Conservation (phyloP, 2,797 vertebrate genomes). For the Paratrypauchen microcephalus region DNA sequence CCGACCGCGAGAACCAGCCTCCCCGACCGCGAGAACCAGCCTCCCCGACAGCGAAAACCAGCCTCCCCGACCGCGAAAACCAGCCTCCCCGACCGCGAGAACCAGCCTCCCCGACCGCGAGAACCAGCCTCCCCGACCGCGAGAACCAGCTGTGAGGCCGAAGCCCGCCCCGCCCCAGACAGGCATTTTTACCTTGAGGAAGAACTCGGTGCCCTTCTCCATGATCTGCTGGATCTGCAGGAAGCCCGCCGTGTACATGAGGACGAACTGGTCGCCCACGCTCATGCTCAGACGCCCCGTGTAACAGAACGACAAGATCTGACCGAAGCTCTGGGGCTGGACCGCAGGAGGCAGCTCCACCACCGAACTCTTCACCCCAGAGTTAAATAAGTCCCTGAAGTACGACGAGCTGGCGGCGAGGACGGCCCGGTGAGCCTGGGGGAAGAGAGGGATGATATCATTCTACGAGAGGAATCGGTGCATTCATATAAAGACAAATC, state of each 20-base stretch:
- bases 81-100: too few species aligned
- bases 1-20: too few species aligned
- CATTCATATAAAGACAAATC: too few species aligned
- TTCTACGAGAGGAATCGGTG: too few species aligned
- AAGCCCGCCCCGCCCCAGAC: neutral
- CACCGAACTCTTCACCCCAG: slow-evolving; percentile 82
- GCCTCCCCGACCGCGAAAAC: too few species aligned
- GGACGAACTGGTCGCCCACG: slow-evolving; percentile 92
- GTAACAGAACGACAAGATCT: slow-evolving; percentile 96
- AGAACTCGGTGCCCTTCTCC: slow-evolving; percentile 98
- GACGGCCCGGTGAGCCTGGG: slow-evolving; percentile 88
- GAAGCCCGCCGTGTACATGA: slow-evolving; percentile 97
- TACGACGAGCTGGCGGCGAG: slow-evolving; percentile 97
- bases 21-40: too few species aligned
- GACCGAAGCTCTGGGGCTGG: slow-evolving; percentile 96
- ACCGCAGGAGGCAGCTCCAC: slow-evolving; percentile 93
- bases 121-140: too few species aligned
- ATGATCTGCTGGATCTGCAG: slow-evolving; percentile 99
- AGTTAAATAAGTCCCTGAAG: slow-evolving; percentile 95
- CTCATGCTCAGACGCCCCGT: slow-evolving; percentile 96
- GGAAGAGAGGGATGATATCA: too few species aligned
- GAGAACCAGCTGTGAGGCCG: too few species aligned
- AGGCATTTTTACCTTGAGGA: slow-evolving; percentile 85
- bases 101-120: too few species aligned
- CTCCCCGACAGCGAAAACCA: too few species aligned